A percentile compares a stretch with the other conserved stretches of the same genome.
phyloP scores from a whole-genome alignment of 1,140 invertebrate species.

The Lithobius niger region DNA sequence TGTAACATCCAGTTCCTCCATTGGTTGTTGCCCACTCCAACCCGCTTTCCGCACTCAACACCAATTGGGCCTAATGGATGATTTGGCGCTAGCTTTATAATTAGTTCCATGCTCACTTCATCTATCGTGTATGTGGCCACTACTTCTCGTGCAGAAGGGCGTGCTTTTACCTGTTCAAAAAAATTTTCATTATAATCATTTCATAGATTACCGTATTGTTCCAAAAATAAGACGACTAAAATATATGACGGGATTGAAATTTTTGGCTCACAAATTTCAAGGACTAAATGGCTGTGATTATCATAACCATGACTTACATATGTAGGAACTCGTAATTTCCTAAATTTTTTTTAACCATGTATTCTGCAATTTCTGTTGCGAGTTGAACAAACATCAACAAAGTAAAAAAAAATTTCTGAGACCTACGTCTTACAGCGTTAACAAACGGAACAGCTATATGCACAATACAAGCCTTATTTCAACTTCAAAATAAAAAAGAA shows the following conservation, averaged over 20 bases:
- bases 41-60: conserved; percentile 50
- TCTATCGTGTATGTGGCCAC: conserved; percentile 65
- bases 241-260: not conserved
- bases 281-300: too few relatives aligned
- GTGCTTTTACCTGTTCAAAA: conserved; percentile 48
- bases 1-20: conserved; percentile 65
- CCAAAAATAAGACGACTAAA: not conserved
- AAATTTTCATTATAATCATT: not conserved
- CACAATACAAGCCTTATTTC: too few relatives aligned
- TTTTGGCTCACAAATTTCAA: not conserved
- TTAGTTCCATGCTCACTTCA: conserved; percentile 63
- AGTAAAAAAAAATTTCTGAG: too few relatives aligned
- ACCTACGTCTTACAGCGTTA: too few relatives aligned
- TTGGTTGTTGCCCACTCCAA: conserved; percentile 42
- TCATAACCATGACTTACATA: too few relatives aligned
- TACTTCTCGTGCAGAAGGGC: conserved; percentile 55
- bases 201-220: not conserved
- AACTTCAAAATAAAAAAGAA: too few relatives aligned
- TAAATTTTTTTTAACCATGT: too few relatives aligned
- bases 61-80: conserved; percentile 60
- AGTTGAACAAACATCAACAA: too few relatives aligned
- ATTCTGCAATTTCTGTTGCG: too few relatives aligned
- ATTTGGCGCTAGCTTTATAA: conserved; percentile 59
- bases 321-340: too few relatives aligned
- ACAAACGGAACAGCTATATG: too few relatives aligned